phyloP scores from a whole-genome alignment of 1,140 invertebrate genomes.

The Cotesia vestalis region DNA sequence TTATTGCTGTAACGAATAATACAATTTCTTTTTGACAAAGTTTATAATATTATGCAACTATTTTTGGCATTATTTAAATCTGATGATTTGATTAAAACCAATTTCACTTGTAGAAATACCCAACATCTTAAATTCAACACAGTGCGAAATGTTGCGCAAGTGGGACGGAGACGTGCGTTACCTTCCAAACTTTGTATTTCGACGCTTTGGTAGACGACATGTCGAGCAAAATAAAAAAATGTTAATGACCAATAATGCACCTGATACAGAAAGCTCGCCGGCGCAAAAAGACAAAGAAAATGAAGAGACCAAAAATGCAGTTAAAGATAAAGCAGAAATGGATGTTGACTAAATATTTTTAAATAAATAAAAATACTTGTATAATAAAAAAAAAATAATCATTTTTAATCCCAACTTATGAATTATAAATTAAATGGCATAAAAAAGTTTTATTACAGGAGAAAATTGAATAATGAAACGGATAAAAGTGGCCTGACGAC shows the following conservation, averaged over 20 bases:
- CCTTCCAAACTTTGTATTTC: conserved; percentile 74
- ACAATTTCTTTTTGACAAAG: conserved; percentile 36
- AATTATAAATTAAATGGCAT: no score
- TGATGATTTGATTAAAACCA: conserved; percentile 3
- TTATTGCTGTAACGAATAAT: not conserved
- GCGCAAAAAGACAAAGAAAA: conserved; percentile 9
- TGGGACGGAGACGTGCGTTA: conserved; percentile 76
- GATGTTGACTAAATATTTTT: conserved; percentile 23
- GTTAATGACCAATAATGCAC: conserved; percentile 27
- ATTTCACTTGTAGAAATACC: conserved; percentile 68
- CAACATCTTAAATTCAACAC: conserved; percentile 69
- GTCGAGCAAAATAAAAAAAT: conserved; percentile 33
- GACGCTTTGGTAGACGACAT: conserved; percentile 63
- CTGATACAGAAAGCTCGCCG: not conserved
- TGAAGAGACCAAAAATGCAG: not conserved
- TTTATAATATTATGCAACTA: conserved; percentile 29
- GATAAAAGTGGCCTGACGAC: conserved; percentile 7
- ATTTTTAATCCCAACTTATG: not conserved
- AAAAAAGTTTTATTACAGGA: not conserved
- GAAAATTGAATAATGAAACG: conserved; percentile 21
- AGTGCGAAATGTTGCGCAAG: conserved; percentile 69
- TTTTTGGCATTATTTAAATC: conserved; percentile 22
- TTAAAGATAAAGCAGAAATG: not conserved
- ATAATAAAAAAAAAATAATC: not conserved
- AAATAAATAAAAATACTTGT: conserved; percentile 14